phyloP scores from a whole-genome alignment of 2,113 vertebrate genomes.

The Colinus virginianus region DNA sequence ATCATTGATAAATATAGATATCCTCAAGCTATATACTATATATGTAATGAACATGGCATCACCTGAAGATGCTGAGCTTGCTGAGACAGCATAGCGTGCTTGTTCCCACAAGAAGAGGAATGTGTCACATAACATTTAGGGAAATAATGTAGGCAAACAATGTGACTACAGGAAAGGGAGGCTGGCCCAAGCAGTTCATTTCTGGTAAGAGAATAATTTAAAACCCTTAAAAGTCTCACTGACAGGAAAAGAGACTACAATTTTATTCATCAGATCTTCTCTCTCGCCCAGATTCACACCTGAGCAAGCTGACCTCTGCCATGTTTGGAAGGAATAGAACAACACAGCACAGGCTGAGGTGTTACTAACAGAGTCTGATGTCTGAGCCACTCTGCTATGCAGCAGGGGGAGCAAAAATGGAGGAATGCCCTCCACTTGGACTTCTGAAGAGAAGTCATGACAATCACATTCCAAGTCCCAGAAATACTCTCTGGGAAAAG shows the following conservation, averaged over 20 bases:
- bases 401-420: not conserved
- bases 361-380: not conserved
- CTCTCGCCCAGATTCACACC: not conserved
- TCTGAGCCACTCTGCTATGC: fast-evolving
- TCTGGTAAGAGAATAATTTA: not conserved
- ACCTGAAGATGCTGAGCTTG: not conserved
- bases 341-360: not conserved
- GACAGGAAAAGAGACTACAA: not conserved
- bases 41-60: fast-evolving
- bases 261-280: not conserved
- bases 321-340: not conserved
- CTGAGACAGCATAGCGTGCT: not conserved
- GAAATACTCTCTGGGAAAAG: not conserved
- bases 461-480: not conserved
- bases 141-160: not conserved
- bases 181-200: not conserved
- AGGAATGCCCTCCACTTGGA: not conserved
- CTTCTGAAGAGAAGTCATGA: not conserved
- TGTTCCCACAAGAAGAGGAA: fast-evolving
- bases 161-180: not conserved
- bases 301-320: not conserved
- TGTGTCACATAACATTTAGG: not conserved
- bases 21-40: fast-evolving
- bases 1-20: not conserved
- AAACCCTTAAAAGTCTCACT: not conserved